Conservation (phyloP, 2,888 invertebrate species). For the Linnaemya tessellans region DNA sequence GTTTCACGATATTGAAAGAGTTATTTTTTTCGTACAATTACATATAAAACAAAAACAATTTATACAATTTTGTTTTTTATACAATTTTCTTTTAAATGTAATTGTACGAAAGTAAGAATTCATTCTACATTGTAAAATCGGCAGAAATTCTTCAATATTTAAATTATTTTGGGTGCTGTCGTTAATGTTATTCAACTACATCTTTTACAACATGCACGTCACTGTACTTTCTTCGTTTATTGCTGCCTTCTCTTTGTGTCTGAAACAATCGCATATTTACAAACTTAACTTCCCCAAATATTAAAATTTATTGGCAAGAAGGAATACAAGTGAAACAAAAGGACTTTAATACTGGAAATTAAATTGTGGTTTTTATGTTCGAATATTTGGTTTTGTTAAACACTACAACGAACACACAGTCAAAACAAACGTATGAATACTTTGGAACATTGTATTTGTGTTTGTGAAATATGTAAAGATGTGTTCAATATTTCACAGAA, state of each 20-base stretch:
- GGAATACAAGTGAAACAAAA: conserved; percentile 49
- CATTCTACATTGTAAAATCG: no score
- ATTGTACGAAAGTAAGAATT: no score
- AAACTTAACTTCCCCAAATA: conserved; percentile 48
- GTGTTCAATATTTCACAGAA: conserved; percentile 14
- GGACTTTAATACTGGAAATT: conserved; percentile 63
- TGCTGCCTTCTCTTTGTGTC: background rate
- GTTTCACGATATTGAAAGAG: no score
- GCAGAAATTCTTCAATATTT: no score
- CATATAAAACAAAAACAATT: no score
- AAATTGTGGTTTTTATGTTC: conserved; percentile 67
- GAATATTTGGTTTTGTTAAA: conserved; percentile 64
- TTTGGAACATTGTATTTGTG: background rate
- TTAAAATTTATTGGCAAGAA: conserved; percentile 57
- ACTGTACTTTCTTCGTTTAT: conserved; percentile 14
- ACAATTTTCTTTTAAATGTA: no score
- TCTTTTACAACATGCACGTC: background rate
- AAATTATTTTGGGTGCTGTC: no score
- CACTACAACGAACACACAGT: conserved; percentile 3
- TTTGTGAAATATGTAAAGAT: conserved; percentile 1
- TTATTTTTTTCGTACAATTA: no score
- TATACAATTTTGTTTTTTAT: no score
- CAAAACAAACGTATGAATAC: background rate
- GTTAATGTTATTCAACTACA: no score
- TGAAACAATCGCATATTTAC: conserved; percentile 17